A percentile compares a stretch with the other conserved stretches of the same genome.
Evolutionary conservation across 2,888 invertebrate genomes (phyloP).

Genomic region (Dasysyrphus albostriatus): DNA sequence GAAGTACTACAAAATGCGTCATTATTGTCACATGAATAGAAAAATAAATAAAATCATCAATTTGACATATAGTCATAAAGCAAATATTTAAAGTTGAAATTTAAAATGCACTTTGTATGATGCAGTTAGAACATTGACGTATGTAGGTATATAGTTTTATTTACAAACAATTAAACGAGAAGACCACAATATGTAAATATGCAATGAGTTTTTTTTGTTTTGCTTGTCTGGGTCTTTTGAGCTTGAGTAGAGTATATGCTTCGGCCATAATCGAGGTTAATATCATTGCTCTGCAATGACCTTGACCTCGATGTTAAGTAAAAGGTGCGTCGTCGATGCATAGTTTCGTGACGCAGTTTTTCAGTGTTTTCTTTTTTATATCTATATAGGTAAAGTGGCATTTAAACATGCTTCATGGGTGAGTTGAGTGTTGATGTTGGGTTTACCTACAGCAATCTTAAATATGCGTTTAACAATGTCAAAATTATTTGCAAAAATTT

Average conservation of each 20-base stretch:
- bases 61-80: background rate
- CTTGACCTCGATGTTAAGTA: conserved; percentile 62
- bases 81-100: background rate
- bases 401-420: conserved; percentile 13
- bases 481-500: conserved; percentile 29
- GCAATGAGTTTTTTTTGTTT: background rate
- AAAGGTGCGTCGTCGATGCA: conserved; percentile 35
- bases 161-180: conserved; percentile 28
- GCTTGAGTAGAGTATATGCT: background rate
- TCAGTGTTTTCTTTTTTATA: background rate
- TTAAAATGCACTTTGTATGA: background rate
- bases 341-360: conserved; percentile 17
- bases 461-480: conserved; percentile 3
- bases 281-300: conserved; percentile 64
- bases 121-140: conserved; percentile 4
- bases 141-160: conserved; percentile 7
- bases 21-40: background rate
- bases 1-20: conserved; percentile 1
- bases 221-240: conserved; percentile 17
- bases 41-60: background rate
- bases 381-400: conserved; percentile 12
- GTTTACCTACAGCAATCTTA: background rate
- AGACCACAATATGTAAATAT: background rate
- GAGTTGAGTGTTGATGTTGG: background rate
- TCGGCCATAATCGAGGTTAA: conserved; percentile 46